Percentiles rank a stretch among this genome's conserved stretches.
These are phyloP conservation scores for Mystacornis crossleyi DNA, from an alignment of 2,113 vertebrate genomes.

Conservation along the genomic window DNA sequence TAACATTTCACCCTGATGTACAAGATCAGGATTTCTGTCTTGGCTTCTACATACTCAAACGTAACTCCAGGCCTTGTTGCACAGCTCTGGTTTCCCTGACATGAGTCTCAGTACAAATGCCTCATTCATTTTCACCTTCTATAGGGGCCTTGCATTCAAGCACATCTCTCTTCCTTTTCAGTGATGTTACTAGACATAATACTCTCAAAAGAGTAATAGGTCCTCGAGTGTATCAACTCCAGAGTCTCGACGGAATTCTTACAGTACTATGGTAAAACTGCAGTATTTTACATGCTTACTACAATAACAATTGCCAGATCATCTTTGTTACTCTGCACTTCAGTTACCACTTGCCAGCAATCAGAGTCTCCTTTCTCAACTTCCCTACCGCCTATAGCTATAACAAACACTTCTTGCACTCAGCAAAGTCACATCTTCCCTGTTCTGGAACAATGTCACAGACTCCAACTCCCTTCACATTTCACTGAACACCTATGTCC, in stretches of 20 bases:
- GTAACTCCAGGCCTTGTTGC: not conserved
- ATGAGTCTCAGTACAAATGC: not conserved
- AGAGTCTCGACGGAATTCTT: not conserved
- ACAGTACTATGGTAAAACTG: not conserved
- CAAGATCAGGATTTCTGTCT: not conserved
- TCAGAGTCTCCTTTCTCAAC: not conserved
- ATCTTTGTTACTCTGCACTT: not conserved
- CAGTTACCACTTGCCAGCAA: not conserved
- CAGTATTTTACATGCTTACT: not conserved
- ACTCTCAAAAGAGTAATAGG: not conserved
- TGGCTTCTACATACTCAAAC: not conserved
- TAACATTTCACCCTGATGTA: not conserved
- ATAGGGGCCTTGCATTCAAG: not conserved
- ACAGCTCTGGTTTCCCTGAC: not conserved
- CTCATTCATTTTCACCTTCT: not conserved
- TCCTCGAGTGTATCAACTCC: not conserved
- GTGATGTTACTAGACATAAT: not conserved
- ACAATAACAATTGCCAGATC: not conserved
- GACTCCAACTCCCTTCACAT: not conserved
- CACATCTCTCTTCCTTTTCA: not conserved
- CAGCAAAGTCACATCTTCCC: not conserved
- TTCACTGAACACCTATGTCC: not conserved
- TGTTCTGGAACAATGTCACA: not conserved
- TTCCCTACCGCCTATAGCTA: not conserved
- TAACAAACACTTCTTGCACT: not conserved